Evolutionary conservation across 2,888 invertebrate species (phyloP), one percentile per base, ranked within the genome.

Genomic region (Pycnomerus fuliginosus): DNA sequence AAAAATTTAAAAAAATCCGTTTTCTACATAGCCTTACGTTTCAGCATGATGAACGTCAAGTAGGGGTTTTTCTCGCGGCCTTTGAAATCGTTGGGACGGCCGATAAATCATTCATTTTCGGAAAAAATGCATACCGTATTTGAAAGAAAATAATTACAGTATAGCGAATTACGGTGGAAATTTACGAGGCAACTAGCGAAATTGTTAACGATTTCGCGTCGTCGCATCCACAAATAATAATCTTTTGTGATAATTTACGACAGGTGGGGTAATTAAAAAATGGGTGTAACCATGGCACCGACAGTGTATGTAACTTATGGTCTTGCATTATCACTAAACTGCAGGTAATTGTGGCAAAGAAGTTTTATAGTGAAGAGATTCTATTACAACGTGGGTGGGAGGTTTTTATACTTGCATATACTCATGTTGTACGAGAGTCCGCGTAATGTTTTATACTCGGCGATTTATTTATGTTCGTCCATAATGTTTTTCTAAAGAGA

Each of bases 401-500:
- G 36, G 23, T 22, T 25, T 39, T 27, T 32, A 35, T 44, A 33
- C 23, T 20, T 35, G 38, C 41, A 44, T 28, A 41, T 32, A 44
- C 39, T 30, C 20, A 37, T 34, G 36, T 37, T 12, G 24, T 40
- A 31, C 16, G 16, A 31, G 31, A 16, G 29, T 27, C 14, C 17
- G 15, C 32, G 22, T 17, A n/a, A 38, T 38, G 33, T 32, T 37
- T 32, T 37, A 46, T 49, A 49, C 44, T 44, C 49, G 31, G 49
- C 43, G 36, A 45, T 51, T 46, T 49, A 48, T 52, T 55, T 55
- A 55, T 57, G 52, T 43, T 20, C 34, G 41, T 12, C 44, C 38
- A 53, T 56, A 57, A 55, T 42, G 51, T 53, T 45, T 32, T 39
- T 40, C 48, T 52, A 50, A 54, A 45, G 41, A 35, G 53, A 52